Conservation (phyloP, 1,140 invertebrate genomes). For the Sycophaga agraensis region DNA sequence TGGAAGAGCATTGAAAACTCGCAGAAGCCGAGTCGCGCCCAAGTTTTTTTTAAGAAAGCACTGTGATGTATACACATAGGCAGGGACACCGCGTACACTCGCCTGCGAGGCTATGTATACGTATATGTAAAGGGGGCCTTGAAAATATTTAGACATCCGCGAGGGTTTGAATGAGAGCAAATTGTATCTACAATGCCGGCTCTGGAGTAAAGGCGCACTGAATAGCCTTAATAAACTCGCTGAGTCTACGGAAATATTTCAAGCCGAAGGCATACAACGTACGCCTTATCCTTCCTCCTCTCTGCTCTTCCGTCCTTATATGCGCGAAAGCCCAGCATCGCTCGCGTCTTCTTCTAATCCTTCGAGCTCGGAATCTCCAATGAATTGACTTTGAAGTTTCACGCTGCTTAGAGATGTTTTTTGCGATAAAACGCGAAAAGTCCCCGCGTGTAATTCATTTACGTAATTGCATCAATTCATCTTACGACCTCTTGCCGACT, state of each 20-base stretch:
- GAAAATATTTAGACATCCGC: constrained; percentile 58
- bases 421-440: no score
- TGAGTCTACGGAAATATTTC: constrained; percentile 58
- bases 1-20: no score
- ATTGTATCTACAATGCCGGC: constrained; percentile 58
- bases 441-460: no score
- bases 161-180: constrained; percentile 57
- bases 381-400: no score
- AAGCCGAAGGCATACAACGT: constrained; percentile 41
- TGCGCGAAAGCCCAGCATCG: neutral
- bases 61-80: neutral
- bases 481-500: no score
- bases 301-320: constrained; percentile 5
- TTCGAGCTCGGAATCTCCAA: neutral
- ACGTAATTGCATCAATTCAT: no score
- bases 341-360: neutral
- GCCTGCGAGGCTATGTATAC: neutral
- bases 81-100: no score
- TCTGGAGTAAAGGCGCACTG: constrained; percentile 51
- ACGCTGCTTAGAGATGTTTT: no score
- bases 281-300: constrained; percentile 32
- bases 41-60: neutral
- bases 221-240: constrained; percentile 60
- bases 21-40: neutral
- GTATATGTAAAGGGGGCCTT: constrained; percentile 34